Percentiles rank a stretch among this genome's conserved stretches.
Evolutionary conservation across 2,888 invertebrate genomes (phyloP).

Genomic region (Glyphotaelius pellucidus): DNA sequence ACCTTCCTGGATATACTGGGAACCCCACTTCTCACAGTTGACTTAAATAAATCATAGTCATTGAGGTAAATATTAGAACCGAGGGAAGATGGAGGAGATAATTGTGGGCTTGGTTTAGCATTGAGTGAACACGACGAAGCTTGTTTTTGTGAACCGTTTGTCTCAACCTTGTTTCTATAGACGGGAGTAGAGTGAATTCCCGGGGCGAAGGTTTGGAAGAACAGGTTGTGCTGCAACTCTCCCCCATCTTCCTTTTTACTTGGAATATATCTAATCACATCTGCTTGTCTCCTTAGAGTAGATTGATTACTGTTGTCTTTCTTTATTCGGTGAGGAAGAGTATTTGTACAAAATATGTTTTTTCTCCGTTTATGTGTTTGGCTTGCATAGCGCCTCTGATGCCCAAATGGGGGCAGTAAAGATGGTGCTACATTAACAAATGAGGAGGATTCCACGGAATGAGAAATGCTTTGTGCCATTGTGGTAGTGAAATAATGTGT

Average conservation of each 20-base stretch:
- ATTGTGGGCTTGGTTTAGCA: constrained; percentile 47
- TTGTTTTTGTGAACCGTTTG: constrained; percentile 47
- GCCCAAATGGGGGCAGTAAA: constrained; percentile 52
- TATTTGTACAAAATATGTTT: constrained; percentile 60
- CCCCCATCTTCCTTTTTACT: constrained; percentile 48
- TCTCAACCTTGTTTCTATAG: constrained; percentile 51
- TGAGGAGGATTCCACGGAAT: constrained; percentile 48
- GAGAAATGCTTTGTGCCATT: constrained; percentile 60
- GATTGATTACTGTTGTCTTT: constrained; percentile 49
- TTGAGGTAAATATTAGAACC: constrained; percentile 55
- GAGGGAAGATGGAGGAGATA: constrained; percentile 10
- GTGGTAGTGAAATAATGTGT: constrained; percentile 23
- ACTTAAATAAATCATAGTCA: constrained; percentile 61
- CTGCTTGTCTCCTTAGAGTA: constrained; percentile 63
- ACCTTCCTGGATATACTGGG: constrained; percentile 64
- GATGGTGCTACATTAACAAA: constrained; percentile 49
- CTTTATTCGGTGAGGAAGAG: constrained; percentile 59
- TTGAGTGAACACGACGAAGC: constrained; percentile 51
- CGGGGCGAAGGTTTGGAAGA: constrained; percentile 63
- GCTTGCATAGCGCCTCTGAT: constrained; percentile 59
- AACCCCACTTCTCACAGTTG: constrained; percentile 40
- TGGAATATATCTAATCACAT: constrained; percentile 64
- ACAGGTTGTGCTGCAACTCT: constrained; percentile 55
- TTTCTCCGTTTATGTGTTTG: constrained; percentile 59
- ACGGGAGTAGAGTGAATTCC: constrained; percentile 65